A percentile compares a stretch with the other conserved stretches of the same genome.
Conservation (phyloP, 1,140 invertebrate species). For the Anastatus disparis region DNA sequence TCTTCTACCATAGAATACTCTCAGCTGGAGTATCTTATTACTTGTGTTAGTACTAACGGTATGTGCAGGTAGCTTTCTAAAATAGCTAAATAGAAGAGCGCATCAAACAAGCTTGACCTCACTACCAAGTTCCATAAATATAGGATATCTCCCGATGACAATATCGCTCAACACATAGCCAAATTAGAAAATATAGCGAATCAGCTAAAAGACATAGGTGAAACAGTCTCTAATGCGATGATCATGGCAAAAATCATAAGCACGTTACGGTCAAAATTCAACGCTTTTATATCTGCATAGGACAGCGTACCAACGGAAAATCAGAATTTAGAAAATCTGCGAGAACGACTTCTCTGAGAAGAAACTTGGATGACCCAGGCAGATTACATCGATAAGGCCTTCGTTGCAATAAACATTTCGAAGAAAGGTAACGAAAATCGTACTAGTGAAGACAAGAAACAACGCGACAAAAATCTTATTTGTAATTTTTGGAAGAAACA, state of each 20-base stretch:
- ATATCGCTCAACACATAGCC: conserved; percentile 35
- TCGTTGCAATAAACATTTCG: background rate
- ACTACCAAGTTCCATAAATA: conserved; percentile 42
- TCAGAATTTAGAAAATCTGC: conserved; percentile 21
- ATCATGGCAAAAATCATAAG: conserved; percentile 40
- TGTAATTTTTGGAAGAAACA: conserved; percentile 19
- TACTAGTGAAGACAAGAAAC: background rate
- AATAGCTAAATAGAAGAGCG: conserved; percentile 17
- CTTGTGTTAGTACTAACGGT: background rate
- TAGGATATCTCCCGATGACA: conserved; percentile 22
- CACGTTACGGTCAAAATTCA: conserved; percentile 25
- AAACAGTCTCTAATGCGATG: conserved; percentile 29
- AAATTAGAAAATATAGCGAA: conserved; percentile 33
- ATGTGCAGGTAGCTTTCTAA: conserved; percentile 21
- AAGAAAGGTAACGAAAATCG: background rate
- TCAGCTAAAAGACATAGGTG: conserved; percentile 41
- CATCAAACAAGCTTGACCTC: conserved; percentile 36
- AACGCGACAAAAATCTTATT: background rate
- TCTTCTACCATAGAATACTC: conserved; percentile 27
- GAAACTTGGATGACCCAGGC: background rate
- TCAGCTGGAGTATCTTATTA: conserved; percentile 25
- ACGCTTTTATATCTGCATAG: conserved; percentile 33
- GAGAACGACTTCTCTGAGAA: conserved; percentile 15
- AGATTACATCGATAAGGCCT: background rate
- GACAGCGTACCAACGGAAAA: conserved; percentile 26